Evolutionary conservation across 2,797 vertebrate genomes (phyloP), one percentile per base, ranked within the genome.

Genomic region (Protonibea diacanthus): DNA sequence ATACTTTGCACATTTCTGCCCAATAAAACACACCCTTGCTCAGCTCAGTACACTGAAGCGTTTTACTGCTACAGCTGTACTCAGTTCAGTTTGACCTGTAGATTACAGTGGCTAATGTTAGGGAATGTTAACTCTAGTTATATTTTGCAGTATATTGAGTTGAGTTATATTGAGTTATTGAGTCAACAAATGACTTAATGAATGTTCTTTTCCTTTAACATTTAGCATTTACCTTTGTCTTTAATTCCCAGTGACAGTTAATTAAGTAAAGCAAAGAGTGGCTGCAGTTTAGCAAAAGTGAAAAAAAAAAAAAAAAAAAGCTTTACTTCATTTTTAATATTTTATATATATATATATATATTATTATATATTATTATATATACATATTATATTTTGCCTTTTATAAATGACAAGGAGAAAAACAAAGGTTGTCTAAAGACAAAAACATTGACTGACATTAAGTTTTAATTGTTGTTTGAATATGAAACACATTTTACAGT

Each of bases 401-500:
- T 51, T 33, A 65, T 49, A 12, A 51, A 10, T 13, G 6, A 51
- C 29, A 33, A 17, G 2, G 6, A 21, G 17, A 2, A 45, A 62
- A 47, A 62, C 23, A n/a, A 62, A 47, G 17, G 9, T 6, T 27
- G 1, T 27, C 5, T 27, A n/a, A 63, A 27, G n/a, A 17, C 1
- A 7, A 45, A 62, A 60, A 40, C 23, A 15, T 25, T 44, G 40
- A 61, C n/a, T 61, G 58, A 40, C 14, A 25, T 61, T 61, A 61
- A 61, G 21, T 61, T 61, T 62, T 27, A 62, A 62, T 25, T 44
- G 59, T 61, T 17, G 14, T 17, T 11, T 61, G 40, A 23, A 61
- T n/a, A 61, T 61, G 13, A 61, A 61, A 23, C 9, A 44, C 13
- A 44, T 21, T 61, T 25, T 23, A 38, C 38, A 60, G 38, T 40